A percentile compares a stretch with the other conserved stretches of the same genome.
phyloP scores from a whole-genome alignment of 2,113 vertebrate genomes.

The Tylochromis polylepis region DNA sequence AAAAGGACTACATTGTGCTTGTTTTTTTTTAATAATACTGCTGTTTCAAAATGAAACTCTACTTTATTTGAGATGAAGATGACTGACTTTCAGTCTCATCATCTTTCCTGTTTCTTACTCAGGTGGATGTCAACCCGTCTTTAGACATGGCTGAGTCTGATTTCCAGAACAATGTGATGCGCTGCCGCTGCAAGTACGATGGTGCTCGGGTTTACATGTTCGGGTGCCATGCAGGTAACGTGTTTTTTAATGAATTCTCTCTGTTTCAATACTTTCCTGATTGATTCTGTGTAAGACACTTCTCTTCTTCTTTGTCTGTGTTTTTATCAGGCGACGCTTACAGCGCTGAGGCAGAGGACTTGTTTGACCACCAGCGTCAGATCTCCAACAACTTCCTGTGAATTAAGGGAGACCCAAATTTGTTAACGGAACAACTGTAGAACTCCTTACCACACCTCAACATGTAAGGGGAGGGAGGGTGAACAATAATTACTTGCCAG shows the following conservation, averaged over 20 bases:
- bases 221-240: conserved; percentile 85
- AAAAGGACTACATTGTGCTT: neutral
- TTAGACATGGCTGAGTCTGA: conserved; percentile 93
- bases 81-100: neutral
- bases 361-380: conserved; percentile 83
- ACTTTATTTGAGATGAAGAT: neutral
- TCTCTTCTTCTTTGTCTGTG: neutral
- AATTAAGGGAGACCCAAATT: conserved; percentile 41
- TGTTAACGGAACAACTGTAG: conserved; percentile 33
- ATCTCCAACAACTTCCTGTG: conserved; percentile 90
- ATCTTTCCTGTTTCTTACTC: neutral
- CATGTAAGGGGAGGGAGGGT: conserved; percentile 22
- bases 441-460: conserved; percentile 46
- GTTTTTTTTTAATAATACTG: neutral
- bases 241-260: neutral
- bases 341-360: conserved; percentile 75
- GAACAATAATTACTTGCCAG: conserved; percentile 30
- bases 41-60: neutral
- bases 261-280: rapidly evolving
- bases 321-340: conserved; percentile 81
- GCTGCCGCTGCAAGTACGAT: conserved; percentile 90
- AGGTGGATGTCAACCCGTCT: conserved; percentile 93
- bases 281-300: neutral
- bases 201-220: conserved; percentile 89
- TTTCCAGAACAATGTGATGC: conserved; percentile 93